phyloP scores from a whole-genome alignment of 2,113 vertebrate genomes.

The Arvicanthis niloticus region DNA sequence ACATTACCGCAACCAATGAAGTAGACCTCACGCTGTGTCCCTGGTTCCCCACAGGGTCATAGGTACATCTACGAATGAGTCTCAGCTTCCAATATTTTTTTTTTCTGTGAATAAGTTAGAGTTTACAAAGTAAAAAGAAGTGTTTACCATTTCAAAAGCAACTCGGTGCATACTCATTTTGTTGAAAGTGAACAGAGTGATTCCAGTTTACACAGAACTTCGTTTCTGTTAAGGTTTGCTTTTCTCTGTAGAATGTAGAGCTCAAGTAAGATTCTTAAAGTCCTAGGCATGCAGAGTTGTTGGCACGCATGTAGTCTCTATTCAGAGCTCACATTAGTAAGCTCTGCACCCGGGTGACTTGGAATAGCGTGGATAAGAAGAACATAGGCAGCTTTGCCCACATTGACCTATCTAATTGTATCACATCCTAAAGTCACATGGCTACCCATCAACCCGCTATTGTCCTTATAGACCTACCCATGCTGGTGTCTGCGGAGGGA shows the following conservation, averaged over 20 bases:
- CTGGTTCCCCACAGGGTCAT: neutral
- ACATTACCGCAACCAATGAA: neutral
- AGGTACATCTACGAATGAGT: neutral
- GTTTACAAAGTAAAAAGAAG: slow-evolving; percentile 17
- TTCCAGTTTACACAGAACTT: neutral
- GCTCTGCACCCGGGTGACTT: neutral
- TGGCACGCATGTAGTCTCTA: neutral
- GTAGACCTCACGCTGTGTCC: neutral
- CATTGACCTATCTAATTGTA: neutral
- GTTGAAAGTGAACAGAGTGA: neutral
- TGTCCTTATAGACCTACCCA: slow-evolving; percentile 30
- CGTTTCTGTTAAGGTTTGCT: neutral
- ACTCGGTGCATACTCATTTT: neutral
- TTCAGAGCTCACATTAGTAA: neutral
- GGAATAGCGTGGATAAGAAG: neutral
- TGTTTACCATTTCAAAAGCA: slow-evolving; percentile 8
- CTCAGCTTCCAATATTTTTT: neutral
- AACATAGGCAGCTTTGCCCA: neutral
- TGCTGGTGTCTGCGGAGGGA: slow-evolving; percentile 30
- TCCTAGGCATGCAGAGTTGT: neutral
- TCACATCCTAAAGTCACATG: slow-evolving; percentile 8
- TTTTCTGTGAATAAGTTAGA: neutral
- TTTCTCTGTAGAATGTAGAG: neutral
- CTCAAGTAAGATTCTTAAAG: slow-evolving; percentile 3
- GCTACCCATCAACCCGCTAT: slow-evolving; percentile 40